Evolutionary conservation across 1,140 invertebrate species (phyloP).

Genomic region (Drosophila sechellia): DNA sequence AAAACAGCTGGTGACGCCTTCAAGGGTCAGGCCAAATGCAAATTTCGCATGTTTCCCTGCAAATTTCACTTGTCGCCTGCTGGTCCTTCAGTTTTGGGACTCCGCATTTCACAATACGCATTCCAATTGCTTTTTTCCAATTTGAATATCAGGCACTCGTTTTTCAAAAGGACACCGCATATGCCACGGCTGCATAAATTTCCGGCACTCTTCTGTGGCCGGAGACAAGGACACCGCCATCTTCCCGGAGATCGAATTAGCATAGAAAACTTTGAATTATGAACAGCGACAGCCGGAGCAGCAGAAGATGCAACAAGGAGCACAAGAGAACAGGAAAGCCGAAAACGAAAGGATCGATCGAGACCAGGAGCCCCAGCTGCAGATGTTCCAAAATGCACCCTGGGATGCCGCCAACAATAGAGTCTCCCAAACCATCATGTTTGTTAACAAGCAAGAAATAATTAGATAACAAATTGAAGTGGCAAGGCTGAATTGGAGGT

Average conservation of each 20-base stretch:
- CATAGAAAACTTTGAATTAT: slow-evolving; percentile 84
- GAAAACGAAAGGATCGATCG: slow-evolving; percentile 13
- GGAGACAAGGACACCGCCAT: slow-evolving; percentile 1
- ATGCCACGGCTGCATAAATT: slow-evolving; percentile 64
- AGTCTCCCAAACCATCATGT: too few relatives aligned
- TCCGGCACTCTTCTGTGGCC: slow-evolving; percentile 52
- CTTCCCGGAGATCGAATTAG: slow-evolving; percentile 70
- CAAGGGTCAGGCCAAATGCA: slow-evolving; percentile 73
- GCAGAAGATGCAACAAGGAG: slow-evolving; percentile 23
- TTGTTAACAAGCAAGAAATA: too few relatives aligned
- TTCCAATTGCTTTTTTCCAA: slow-evolving; percentile 10
- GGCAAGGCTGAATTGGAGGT: too few relatives aligned
- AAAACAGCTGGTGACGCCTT: slow-evolving; percentile 61
- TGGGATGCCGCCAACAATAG: not conserved
- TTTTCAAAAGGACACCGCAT: slow-evolving; percentile 15
- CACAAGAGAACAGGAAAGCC: not conserved
- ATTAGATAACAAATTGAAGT: too few relatives aligned
- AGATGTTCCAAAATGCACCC: slow-evolving; percentile 15
- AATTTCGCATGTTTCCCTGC: slow-evolving; percentile 55
- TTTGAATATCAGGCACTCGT: slow-evolving; percentile 25
- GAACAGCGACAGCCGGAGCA: slow-evolving; percentile 35
- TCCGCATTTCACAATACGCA: not conserved
- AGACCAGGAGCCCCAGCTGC: slow-evolving; percentile 15
- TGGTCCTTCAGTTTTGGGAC: slow-evolving; percentile 7
- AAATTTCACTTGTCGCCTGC: slow-evolving; percentile 58